These are phyloP conservation scores for Leptodirus hochenwartii DNA, from an alignment of 2,888 invertebrate species.

Conservation along the genomic window DNA sequence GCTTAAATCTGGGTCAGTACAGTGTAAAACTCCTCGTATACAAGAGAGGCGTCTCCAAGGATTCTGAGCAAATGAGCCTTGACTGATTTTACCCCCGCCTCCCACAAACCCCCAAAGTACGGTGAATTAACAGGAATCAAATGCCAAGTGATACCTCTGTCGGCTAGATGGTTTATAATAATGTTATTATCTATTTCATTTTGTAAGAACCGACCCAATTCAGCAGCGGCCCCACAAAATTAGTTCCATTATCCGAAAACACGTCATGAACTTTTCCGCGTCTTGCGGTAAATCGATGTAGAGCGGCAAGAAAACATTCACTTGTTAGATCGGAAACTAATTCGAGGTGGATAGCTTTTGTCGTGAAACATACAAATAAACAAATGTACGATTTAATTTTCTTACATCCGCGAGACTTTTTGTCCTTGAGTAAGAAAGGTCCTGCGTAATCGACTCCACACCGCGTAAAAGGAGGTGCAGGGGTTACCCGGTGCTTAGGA, in stretches of 20 bases:
- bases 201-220: not conserved
- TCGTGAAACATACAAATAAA: slow-evolving; percentile 3
- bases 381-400: slow-evolving; percentile 3
- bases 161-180: not conserved
- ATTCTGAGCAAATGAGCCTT: slow-evolving; percentile 4
- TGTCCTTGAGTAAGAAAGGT: slow-evolving; percentile 4
- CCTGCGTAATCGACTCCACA: slow-evolving; percentile 3
- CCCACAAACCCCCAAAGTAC: slow-evolving; percentile 4
- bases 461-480: slow-evolving; percentile 1
- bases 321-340: slow-evolving; percentile 2
- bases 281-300: slow-evolving; percentile 1
- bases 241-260: slow-evolving; percentile 5
- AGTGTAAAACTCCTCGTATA: slow-evolving; percentile 4
- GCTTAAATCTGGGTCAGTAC: slow-evolving; percentile 4
- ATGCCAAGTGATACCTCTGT: not conserved
- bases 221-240: slow-evolving; percentile 3
- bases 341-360: slow-evolving; percentile 6
- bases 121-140: slow-evolving; percentile 2
- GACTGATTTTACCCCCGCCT: slow-evolving; percentile 1
- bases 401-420: not conserved
- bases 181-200: not conserved
- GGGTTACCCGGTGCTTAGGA: not conserved
- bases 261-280: not conserved
- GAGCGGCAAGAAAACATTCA: slow-evolving; percentile 2
- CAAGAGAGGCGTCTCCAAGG: not conserved